These are phyloP conservation scores for Suricata suricatta DNA, from an alignment of 2,113 vertebrate genomes.

Conservation along the genomic window DNA sequence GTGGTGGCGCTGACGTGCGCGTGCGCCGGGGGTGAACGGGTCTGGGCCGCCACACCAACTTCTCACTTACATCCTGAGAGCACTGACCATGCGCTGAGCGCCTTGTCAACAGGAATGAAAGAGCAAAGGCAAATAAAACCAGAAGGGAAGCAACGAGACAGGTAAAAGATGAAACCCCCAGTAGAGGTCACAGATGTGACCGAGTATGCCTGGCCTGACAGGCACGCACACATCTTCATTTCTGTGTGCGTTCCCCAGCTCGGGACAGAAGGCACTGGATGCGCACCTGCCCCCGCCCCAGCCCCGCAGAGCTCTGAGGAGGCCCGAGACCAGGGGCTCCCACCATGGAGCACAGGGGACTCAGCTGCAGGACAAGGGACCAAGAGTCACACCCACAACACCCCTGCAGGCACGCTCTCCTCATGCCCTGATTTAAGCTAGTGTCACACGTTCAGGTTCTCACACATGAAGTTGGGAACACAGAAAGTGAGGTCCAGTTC, in stretches of 20 bases:
- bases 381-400: neutral
- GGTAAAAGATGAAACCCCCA: neutral
- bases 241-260: neutral
- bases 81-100: neutral
- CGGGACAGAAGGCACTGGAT: fast-evolving
- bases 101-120: neutral
- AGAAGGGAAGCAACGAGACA: neutral
- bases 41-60: neutral
- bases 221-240: neutral
- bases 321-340: no score
- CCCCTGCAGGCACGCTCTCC: neutral
- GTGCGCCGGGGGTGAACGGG: no score
- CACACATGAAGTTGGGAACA: neutral
- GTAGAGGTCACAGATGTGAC: neutral
- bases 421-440: neutral
- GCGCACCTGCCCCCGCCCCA: neutral
- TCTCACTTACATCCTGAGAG: neutral
- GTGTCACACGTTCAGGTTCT: neutral
- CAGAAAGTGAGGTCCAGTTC: neutral
- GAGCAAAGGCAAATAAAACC: neutral
- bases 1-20: neutral
- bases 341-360: neutral
- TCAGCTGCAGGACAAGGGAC: neutral
- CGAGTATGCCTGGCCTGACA: neutral
- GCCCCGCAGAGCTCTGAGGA: neutral